Evolutionary conservation across 2,888 invertebrate genomes (phyloP).

Genomic region (Punctoribates punctum): DNA sequence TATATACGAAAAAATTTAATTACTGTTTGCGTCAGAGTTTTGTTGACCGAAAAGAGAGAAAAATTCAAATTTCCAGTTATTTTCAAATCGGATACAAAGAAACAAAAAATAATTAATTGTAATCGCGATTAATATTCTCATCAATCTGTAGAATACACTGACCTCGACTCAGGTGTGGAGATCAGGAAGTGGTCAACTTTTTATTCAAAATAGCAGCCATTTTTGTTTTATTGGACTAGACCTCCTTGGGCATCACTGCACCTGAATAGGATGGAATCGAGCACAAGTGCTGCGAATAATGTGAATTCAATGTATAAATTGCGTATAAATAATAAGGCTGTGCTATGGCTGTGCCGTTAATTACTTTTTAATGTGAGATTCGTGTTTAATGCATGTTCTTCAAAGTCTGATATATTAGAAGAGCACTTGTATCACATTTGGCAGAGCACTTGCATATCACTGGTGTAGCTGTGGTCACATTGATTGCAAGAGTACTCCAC

Average conservation of each 20-base stretch:
- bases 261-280: neutral
- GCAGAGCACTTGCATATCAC: neutral
- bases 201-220: no score
- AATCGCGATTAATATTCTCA: no score
- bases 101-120: no score
- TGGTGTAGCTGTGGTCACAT: neutral
- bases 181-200: no score
- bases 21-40: no score
- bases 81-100: no score
- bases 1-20: no score
- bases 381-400: constrained; percentile 13
- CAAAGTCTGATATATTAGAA: neutral
- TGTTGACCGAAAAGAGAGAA: no score
- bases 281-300: no score
- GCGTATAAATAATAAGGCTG: neutral
- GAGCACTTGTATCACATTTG: neutral
- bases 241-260: neutral
- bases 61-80: no score
- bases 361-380: constrained; percentile 17
- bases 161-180: no score
- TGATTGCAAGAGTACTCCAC: neutral
- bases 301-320: neutral
- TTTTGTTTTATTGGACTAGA: neutral
- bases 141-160: no score
- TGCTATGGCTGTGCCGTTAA: neutral